Percentiles rank a stretch among this genome's conserved stretches.
These are phyloP conservation scores for Epinotia bilunana DNA, from an alignment of 2,888 invertebrate species.

Conservation along the genomic window DNA sequence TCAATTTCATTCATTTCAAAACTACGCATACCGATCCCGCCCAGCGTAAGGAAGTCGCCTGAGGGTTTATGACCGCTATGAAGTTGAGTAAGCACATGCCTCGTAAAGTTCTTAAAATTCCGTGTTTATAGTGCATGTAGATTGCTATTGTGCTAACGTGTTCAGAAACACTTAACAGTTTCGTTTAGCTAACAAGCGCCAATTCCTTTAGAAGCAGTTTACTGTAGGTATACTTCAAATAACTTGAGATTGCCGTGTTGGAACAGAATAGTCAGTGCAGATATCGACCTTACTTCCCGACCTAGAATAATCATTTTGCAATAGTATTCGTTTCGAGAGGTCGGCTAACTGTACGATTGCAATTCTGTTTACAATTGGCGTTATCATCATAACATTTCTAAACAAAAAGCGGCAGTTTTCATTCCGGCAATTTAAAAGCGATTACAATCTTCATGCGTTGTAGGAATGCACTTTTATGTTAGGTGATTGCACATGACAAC, in stretches of 20 bases:
- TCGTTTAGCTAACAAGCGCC: constrained; percentile 1
- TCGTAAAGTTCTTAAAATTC: background rate
- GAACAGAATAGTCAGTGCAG: background rate
- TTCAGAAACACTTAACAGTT: constrained; percentile 8
- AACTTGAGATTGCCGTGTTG: background rate
- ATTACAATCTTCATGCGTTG: too few relatives aligned
- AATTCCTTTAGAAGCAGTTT: constrained; percentile 2
- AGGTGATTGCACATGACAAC: too few relatives aligned
- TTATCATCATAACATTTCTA: background rate
- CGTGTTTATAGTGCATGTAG: background rate
- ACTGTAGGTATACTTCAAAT: background rate
- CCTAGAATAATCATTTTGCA: background rate
- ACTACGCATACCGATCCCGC: too few relatives aligned
- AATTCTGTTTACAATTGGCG: background rate
- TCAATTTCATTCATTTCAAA: too few relatives aligned
- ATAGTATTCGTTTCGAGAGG: background rate
- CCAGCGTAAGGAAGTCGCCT: too few relatives aligned
- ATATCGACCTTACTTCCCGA: background rate
- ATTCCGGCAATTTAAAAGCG: too few relatives aligned
- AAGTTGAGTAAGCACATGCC: too few relatives aligned
- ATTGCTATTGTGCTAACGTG: background rate
- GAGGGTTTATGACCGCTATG: too few relatives aligned
- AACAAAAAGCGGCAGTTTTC: background rate
- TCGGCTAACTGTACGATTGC: background rate
- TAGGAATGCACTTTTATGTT: background rate